phyloP scores from a whole-genome alignment of 2,888 invertebrate species.

The Temnothorax unifasciatus region DNA sequence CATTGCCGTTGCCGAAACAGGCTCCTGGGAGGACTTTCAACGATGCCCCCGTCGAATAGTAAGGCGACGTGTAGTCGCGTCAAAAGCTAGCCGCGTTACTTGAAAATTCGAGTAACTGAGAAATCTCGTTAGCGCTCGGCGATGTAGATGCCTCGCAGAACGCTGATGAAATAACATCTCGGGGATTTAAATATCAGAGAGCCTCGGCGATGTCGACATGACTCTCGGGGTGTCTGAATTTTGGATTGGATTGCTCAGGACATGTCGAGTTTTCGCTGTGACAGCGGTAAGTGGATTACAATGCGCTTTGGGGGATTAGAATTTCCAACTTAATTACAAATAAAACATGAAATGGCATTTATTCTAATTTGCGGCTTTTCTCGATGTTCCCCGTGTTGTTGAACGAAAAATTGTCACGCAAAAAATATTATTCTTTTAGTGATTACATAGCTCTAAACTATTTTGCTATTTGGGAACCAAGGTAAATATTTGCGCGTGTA shows the following conservation, averaged over 20 bases:
- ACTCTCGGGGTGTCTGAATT: constrained; percentile 47
- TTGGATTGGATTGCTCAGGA: constrained; percentile 32
- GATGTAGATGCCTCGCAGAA: constrained; percentile 20
- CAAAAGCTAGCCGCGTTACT: constrained; percentile 63
- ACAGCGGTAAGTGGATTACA: constrained; percentile 42
- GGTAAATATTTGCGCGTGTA: neutral
- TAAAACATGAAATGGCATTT: constrained; percentile 8
- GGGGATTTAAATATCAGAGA: constrained; percentile 56
- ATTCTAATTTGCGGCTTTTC: neutral
- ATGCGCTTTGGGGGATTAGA: constrained; percentile 36
- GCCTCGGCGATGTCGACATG: constrained; percentile 6
- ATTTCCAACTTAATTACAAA: constrained; percentile 19
- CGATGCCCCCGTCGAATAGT: constrained; percentile 47
- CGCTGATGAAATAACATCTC: constrained; percentile 42
- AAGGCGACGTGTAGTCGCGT: constrained; percentile 32
- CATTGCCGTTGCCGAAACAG: constrained; percentile 56
- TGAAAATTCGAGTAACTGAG: constrained; percentile 55
- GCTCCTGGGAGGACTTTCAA: constrained; percentile 57
- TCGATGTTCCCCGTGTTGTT: neutral
- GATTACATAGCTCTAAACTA: neutral
- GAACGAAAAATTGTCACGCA: neutral
- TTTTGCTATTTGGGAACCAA: neutral
- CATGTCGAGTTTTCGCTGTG: constrained; percentile 7
- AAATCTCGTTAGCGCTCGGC: constrained; percentile 62
- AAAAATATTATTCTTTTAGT: neutral